Evolutionary conservation across 2,113 vertebrate genomes (phyloP), one percentile per base, ranked within the genome.

Genomic region (Phylloscopus whistleri): DNA sequence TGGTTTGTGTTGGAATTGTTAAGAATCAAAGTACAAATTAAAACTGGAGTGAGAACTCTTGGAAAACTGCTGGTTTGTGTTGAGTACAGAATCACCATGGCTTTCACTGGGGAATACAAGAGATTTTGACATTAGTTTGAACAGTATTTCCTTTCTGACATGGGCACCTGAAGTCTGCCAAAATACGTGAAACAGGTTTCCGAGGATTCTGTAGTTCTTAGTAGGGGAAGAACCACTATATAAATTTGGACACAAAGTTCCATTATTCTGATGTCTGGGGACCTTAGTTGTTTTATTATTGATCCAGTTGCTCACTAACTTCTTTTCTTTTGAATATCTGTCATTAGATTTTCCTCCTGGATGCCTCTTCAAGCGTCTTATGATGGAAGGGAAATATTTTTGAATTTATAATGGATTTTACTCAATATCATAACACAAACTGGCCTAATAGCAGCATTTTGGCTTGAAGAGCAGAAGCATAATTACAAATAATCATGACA

Each of bases 401-500:
- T 96, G 91, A 96, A 90, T 94, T 94, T 96, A 98, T 97, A 95
- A 98, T 98, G 98, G 98, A 98, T 98, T 97, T 97, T 96, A 94
- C 59, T 16, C 96, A 88, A 31, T 89, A 86, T 62, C 75, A 10
- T 94, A 97, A 96, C 85, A 11, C 96, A 79, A 88, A 97, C 96
- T 98, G 97, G 95, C 95, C 85, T 72, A 77, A 35, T 81, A 97
- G 60, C 92, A 97, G 83, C 94, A 59, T 94, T 97, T 97, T 70
- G 96, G 43, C 97, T 87, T 98, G 97, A 97, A 94, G 96, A 93
- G 91, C 59, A 14, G 91, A 91, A 87, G 67, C 39, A 7, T 95
- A 96, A 56, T 93, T 95, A 75, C 87, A 92, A 55, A 77, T 93
- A 97, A 98, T 85, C 97, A 99, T 99, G 99, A 99, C 99, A 97